Base-by-base conservation (phyloP, 1,140 invertebrate species). In the Zaprionus inermis region DNA sequence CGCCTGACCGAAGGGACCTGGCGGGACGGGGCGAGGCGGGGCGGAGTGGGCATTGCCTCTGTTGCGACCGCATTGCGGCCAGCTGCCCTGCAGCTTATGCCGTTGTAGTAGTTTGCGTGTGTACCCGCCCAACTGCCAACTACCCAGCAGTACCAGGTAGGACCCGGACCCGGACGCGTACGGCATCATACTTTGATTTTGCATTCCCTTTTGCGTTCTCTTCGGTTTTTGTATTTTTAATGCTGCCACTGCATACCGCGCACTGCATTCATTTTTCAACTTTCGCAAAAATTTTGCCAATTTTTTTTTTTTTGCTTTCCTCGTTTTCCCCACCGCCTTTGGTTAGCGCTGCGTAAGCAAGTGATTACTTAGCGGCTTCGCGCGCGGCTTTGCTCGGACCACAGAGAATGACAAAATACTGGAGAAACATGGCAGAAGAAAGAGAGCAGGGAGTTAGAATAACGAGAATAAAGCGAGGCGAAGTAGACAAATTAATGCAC, bases 181-280 rank as follows among this genome's bases (percentile, higher is more conserved):
- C 69, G 61, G 56, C 73, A 78, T 89, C 80, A 72, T 67, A 72
- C 80, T 88, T 88, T 88, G 84, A 88, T 88, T 88, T 88, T 72
- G 84, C 80, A 88, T 88, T 89, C 84, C 64, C 77, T 88, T 89
- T 84, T 72, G 61, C 41, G 32, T 41, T 36, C 46, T 22, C 44
- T 76, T 80, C 68, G 51, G 55, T 67, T 56, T 67, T 76, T 75
- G 64, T 71, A 78, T 79, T 77, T 88, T 86, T 88, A 83, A 86
- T 83, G 73, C 46, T 65, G 41, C 41, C 79, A 67, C 46, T 69
- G 16, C 44, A 49, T 18, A 12, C 38, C 9, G 65, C 52, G 54
- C 72, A 66, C 65, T 69, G 76, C 64, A 74, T 78, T 69, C 24
- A 46, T 18, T 58, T 38, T 24, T 10, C 28, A 65, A 59, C 52